phyloP scores from a whole-genome alignment of 2,797 vertebrate genomes.

The Chanos chanos region DNA sequence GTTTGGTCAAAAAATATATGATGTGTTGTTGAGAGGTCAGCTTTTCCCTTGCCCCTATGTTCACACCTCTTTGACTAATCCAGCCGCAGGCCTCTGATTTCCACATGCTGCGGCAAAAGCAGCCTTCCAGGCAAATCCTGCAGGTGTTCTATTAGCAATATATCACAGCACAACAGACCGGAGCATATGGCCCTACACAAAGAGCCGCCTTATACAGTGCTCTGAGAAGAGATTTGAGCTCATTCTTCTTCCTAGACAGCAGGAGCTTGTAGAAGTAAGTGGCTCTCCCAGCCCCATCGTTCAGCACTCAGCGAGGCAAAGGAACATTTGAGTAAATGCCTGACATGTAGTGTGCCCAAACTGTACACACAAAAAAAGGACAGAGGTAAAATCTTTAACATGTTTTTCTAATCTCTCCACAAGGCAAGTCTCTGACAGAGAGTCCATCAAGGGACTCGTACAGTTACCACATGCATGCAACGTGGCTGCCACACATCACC shows the following conservation, averaged over 20 bases:
- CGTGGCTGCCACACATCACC: constrained; percentile 47
- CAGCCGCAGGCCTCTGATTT: constrained; percentile 56
- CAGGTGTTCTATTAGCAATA: constrained; percentile 58
- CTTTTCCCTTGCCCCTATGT: constrained; percentile 57
- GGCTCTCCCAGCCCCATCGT: constrained; percentile 31
- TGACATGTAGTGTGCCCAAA: constrained; percentile 27
- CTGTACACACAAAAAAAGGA: constrained; percentile 1
- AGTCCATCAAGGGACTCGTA: constrained; percentile 43
- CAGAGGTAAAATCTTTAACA: constrained; percentile 55
- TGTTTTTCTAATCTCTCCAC: constrained; percentile 63
- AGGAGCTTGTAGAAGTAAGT: constrained; percentile 30
- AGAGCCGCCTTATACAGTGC: constrained; percentile 24
- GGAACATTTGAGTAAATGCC: constrained; percentile 34
- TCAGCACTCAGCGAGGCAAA: neutral
- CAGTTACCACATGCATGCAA: constrained; percentile 45
- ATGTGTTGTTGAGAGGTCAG: constrained; percentile 44
- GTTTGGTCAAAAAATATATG: constrained; percentile 13
- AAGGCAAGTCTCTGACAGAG: constrained; percentile 48
- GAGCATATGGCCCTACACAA: constrained; percentile 44
- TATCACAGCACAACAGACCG: constrained; percentile 31
- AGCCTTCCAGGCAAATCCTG: constrained; percentile 45
- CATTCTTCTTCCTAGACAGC: constrained; percentile 36
- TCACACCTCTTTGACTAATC: constrained; percentile 66
- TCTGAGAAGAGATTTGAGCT: constrained; percentile 14
- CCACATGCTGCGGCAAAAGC: constrained; percentile 39